phyloP scores from a whole-genome alignment of 2,797 vertebrate genomes.

The Sebastes variabilis region DNA sequence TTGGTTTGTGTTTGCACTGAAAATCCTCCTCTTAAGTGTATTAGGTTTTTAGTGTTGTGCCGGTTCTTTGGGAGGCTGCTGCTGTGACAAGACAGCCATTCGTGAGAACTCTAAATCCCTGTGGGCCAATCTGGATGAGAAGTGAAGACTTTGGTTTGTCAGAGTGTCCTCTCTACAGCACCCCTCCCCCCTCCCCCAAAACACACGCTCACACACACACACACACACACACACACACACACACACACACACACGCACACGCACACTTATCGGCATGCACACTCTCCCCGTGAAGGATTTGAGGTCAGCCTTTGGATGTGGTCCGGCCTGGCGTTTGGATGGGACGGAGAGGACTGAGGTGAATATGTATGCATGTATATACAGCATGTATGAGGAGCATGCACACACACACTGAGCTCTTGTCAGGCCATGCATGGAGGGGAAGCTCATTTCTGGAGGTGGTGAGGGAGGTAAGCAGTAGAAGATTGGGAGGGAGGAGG shows the following conservation, averaged over 20 bases:
- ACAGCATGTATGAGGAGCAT: slow-evolving; percentile 76
- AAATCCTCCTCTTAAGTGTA: slow-evolving; percentile 21
- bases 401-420: slow-evolving; percentile 42
- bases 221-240: neutral
- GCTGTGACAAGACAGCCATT: slow-evolving; percentile 43
- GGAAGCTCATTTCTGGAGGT: slow-evolving; percentile 11
- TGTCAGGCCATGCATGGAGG: slow-evolving; percentile 77
- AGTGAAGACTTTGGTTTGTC: slow-evolving; percentile 55
- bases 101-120: slow-evolving; percentile 50
- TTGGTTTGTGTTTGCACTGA: slow-evolving; percentile 31
- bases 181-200: slow-evolving; percentile 1
- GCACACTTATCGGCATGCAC: slow-evolving; percentile 44
- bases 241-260: neutral
- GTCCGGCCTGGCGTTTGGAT: slow-evolving; percentile 60
- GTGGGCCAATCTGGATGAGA: slow-evolving; percentile 55
- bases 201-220: neutral
- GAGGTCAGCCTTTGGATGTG: slow-evolving; percentile 81
- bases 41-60: slow-evolving; percentile 19
- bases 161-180: slow-evolving; percentile 82
- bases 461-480: slow-evolving; percentile 21
- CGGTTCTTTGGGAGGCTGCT: slow-evolving; percentile 24
- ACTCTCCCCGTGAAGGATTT: slow-evolving; percentile 77
- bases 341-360: slow-evolving; percentile 42
- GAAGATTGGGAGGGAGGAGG: slow-evolving; percentile 1
- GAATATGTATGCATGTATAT: slow-evolving; percentile 73